Base-by-base conservation (phyloP, 37 sponge, comb jelly and placozoan species). In the Cladorhizidae sp. region DNA sequence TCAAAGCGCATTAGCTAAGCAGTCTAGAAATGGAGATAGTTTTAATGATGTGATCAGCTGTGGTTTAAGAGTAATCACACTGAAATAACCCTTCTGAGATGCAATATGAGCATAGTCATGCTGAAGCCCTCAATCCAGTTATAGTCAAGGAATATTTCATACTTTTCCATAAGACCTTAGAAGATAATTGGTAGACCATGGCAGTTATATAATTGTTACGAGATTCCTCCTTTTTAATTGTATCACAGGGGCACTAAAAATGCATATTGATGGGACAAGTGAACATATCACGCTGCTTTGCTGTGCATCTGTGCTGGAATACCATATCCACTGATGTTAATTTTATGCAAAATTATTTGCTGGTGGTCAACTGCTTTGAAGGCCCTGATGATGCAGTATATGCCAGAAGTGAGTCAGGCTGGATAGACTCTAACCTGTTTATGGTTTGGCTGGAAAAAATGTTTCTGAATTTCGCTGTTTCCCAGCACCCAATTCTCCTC, bases 161-260 rank as follows among this genome's bases (percentile, higher is more conserved):
- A 3, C 36, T 69, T 23, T 25, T 67, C 23, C 21, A 80, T 39
- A 36, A 51, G 25, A 63, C 64, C 43, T 39, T 77, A 7, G 37
- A 49, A 15, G 70, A 68, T 22, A 80, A 68, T 12, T 7, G 14
- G 41, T 54, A 8, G 14, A 3, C 80, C 70, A 28, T 25, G 65
- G 31, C 70, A 69, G n/a, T 12, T 80, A 0, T 68, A 55, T 8
- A 80, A 80, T 57, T 80, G 80, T 52, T 70, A 80, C 33, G 80
- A 80, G 45, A 20, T 63, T 63, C 9, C 70, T 68, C 20, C 80
- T 70, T 17, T 57, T 80, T 1, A 6, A 73, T 54, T 26, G 32
- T 9, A 26, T 9, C 11, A 25, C 3, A 54, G 41, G 41, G 41
- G 29, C 55, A 73, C 40, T 18, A 73, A 73, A 31, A 42, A 51